phyloP scores from a whole-genome alignment of 2,888 invertebrate species.

The Cephus nigrinus region DNA sequence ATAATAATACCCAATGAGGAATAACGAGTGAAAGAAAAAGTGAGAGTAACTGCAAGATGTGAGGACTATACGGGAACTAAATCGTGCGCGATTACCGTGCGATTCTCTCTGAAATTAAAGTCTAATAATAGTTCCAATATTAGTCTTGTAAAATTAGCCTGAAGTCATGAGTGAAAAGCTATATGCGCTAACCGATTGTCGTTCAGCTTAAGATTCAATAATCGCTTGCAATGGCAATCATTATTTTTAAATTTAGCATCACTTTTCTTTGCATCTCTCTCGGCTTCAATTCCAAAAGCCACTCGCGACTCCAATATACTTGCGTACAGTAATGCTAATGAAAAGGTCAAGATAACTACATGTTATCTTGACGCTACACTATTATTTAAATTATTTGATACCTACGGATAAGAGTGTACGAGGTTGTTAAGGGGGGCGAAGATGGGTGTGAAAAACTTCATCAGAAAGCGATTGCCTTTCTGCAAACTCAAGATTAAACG shows the following conservation, averaged over 20 bases:
- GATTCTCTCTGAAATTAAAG: not conserved
- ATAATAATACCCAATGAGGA: not conserved
- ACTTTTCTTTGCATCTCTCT: not conserved
- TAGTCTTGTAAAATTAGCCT: not conserved
- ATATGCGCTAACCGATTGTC: not conserved
- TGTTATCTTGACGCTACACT: not conserved
- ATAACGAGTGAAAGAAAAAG: not conserved
- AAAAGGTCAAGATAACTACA: not conserved
- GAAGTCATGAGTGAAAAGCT: not conserved
- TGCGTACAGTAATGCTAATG: not conserved
- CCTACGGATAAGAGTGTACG: conserved; percentile 11
- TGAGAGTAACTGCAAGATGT: not conserved
- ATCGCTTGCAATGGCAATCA: not conserved
- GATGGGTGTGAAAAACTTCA: conserved; percentile 59
- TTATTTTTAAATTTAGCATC: not conserved
- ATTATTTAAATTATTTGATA: not conserved
- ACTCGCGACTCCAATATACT: not conserved
- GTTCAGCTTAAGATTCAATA: not conserved
- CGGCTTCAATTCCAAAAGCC: not conserved
- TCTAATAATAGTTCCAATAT: not conserved
- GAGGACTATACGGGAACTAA: not conserved
- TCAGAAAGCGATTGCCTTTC: conserved; percentile 57
- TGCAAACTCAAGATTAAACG: conserved; percentile 54
- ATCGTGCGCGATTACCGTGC: not conserved
- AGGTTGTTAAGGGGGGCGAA: conserved; percentile 15